Evolutionary conservation across 1,140 invertebrate species (phyloP), one percentile per base, ranked within the genome.

Genomic region (Triops longicaudatus): DNA sequence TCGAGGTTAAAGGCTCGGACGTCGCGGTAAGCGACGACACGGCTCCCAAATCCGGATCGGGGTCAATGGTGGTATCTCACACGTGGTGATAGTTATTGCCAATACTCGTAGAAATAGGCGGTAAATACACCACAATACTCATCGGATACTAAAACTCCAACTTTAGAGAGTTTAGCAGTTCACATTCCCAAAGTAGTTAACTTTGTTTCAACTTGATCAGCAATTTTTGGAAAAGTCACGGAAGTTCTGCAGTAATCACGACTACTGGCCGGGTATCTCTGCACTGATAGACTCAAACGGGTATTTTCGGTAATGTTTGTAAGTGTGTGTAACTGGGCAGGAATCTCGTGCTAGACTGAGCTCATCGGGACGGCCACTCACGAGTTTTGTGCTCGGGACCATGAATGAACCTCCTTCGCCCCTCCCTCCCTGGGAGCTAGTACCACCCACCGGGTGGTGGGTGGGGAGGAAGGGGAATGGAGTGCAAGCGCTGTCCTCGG

Each of bases 1-100:
- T n/a, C 50, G 50, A 63, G 50, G 50, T 6, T 17, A 14, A 6
- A 9, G 50, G 50, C 50, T 63, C 50, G 50, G 50, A 63, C 50
- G 50, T 63, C 50, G 50, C 50, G 50, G 50, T 63, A 14, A 14
- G 50, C 50, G 50, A 63, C 50, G 50, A 63, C 50, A 14, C 50
- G 50, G 50, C 50, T 6, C 50, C 17, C 50, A 63, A 14, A n/a
- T 63, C n/a, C 50, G 50, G 22, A 63, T 9, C 10, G 50, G 50
- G 50, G 50, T 63, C 50, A 63, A 63, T 63, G 50, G 50, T 63
- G 50, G 17, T 63, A 63, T 63, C 50, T 17, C 50, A 63, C 50
- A 63, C 50, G 50, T 63, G 50, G 17, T 63, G 31, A n/a, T n/a
- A n/a, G n/a, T n/a, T n/a, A n/a, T n/a, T n/a, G n/a, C n/a, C n/a